Percentiles rank a stretch among this genome's conserved stretches.
Evolutionary conservation across 2,113 vertebrate species (phyloP).

Genomic region (Tichodroma muraria): DNA sequence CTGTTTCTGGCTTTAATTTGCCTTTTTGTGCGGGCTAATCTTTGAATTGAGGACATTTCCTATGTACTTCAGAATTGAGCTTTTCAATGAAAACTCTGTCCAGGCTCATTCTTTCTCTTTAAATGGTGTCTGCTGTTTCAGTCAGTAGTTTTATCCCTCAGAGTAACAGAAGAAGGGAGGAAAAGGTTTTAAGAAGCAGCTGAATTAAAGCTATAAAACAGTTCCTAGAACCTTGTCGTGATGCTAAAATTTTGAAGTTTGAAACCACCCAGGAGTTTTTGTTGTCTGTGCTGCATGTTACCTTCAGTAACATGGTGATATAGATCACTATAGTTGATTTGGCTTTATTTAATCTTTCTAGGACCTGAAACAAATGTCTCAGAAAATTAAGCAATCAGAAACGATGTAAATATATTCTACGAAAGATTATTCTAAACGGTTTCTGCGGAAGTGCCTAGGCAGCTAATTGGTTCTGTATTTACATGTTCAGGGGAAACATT

Average conservation of each 20-base stretch:
- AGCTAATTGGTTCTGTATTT: constrained; percentile 55
- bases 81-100: constrained; percentile 47
- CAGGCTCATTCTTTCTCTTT: constrained; percentile 21
- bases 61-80: constrained; percentile 1
- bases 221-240: not conserved
- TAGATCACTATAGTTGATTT: not conserved
- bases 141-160: constrained; percentile 10
- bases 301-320: not conserved
- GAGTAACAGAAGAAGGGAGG: not conserved
- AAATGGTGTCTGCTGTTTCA: constrained; percentile 33
- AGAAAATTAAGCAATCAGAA: constrained; percentile 54
- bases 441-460: constrained; percentile 28
- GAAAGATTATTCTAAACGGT: constrained; percentile 39
- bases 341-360: not conserved
- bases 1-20: constrained; percentile 24
- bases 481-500: constrained; percentile 50
- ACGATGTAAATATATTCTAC: constrained; percentile 39
- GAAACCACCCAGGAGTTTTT: not conserved
- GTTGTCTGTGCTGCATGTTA: not conserved
- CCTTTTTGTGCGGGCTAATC: not conserved
- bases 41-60: not conserved
- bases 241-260: constrained; percentile 16
- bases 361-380: constrained; percentile 2
- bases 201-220: not conserved
- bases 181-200: not conserved